Base-by-base conservation (phyloP, 2,797 vertebrate species). In the Acanthopagrus latus region DNA sequence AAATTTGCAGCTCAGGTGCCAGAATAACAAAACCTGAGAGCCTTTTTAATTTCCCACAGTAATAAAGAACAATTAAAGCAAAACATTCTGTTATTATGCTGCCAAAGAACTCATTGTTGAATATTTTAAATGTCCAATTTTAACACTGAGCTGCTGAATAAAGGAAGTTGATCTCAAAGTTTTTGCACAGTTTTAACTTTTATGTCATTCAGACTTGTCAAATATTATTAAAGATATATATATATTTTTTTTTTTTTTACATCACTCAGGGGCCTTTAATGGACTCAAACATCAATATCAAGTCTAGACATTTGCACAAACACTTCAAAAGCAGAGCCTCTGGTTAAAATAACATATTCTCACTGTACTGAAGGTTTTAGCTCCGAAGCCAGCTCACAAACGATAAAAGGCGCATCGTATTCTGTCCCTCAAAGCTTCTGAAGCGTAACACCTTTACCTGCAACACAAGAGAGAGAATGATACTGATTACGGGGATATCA, bases 351-450 rank as follows among this genome's bases (percentile, higher is more conserved):
- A 54, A 17, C 1, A 27, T 41, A 57, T 46, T 60, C 13, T 44
- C 1, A 38, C 16, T 0, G 1, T 23, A 51, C 48, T 9, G 1
- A 46, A 46, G 44, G 25, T 59, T 64, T 54, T 11, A 72, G 44
- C 46, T 70, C 50, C 25, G 33, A 44, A 13, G 27, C 43, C 46
- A 20, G 51, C 59, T 21, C 16, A n/a, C 44, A 56, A 27, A 44
- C 65, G 54, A 48, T 21, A 70, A 27, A 72, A 50, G 69, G 50
- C 27, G 52, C 44, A 46, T 87, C 44, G 70, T 79, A 57, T 81
- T 72, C 62, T 60, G 64, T 83, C 64, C 54, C 69, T 72, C 54
- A 63, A 79, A 75, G 65, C 68, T 69, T 83, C 41, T 58, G 16
- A 64, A 48, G 12, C 48, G 38, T 20, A 23, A n/a, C 71, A 63